These are phyloP conservation scores for Harpagifer antarcticus DNA, from an alignment of 2,797 vertebrate species.

Conservation along the genomic window DNA sequence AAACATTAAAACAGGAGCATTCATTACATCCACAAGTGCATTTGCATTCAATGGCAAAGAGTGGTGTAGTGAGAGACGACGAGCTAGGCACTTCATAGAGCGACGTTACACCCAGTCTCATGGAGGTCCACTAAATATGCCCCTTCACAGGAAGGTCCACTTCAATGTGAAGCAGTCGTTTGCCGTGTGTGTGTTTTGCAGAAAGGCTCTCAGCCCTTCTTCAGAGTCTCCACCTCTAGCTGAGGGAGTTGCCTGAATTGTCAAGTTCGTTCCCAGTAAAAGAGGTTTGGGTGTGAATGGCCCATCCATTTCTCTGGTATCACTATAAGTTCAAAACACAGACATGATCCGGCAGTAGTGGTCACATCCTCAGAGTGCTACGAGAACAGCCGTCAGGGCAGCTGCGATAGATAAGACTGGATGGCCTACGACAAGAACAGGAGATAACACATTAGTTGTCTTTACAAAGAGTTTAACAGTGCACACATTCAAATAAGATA, in stretches of 20 bases:
- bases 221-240: constrained; percentile 68
- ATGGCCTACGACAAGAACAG: constrained; percentile 84
- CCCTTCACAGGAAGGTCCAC: constrained; percentile 81
- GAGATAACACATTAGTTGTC: constrained; percentile 12
- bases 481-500: neutral
- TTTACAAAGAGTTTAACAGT: neutral
- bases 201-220: constrained; percentile 56
- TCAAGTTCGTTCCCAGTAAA: constrained; percentile 75
- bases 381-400: constrained; percentile 85
- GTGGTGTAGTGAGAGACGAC: constrained; percentile 66
- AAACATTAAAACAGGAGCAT: constrained; percentile 60
- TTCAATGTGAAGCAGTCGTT: constrained; percentile 90
- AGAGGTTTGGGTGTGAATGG: constrained; percentile 59
- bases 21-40: constrained; percentile 74
- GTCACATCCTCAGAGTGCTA: constrained; percentile 76
- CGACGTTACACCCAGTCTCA: constrained; percentile 79
- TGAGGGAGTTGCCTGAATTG: constrained; percentile 73
- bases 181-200: constrained; percentile 38
- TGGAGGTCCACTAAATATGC: constrained; percentile 76
- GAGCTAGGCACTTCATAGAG: constrained; percentile 85
- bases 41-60: constrained; percentile 71
- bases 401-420: constrained; percentile 91
- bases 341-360: constrained; percentile 80
- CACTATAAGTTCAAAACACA: constrained; percentile 67
- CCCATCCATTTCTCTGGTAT: constrained; percentile 60